These are phyloP conservation scores for Lophotriccus pileatus DNA, from an alignment of 2,797 vertebrate species.

Conservation along the genomic window DNA sequence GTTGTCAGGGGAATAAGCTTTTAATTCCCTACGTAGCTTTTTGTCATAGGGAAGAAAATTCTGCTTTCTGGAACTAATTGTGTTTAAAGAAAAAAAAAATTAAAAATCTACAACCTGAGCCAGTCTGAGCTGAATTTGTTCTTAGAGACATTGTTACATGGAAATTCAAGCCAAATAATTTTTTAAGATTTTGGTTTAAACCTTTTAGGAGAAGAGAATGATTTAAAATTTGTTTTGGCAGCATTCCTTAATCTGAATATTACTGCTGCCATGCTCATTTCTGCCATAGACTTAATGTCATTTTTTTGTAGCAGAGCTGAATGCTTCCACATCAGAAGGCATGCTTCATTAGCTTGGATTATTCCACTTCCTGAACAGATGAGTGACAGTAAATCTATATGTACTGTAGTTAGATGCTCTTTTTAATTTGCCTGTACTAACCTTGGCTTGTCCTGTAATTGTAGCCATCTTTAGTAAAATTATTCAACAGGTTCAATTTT, in stretches of 20 bases:
- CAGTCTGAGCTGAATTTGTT: background rate
- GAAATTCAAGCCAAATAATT: constrained; percentile 31
- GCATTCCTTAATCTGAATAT: constrained; percentile 47
- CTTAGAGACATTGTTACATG: background rate
- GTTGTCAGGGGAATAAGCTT: background rate
- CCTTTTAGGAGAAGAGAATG: constrained; percentile 5
- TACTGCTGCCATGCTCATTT: constrained; percentile 20
- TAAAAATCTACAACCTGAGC: background rate
- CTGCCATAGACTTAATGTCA: constrained; percentile 18
- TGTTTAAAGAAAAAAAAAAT: background rate
- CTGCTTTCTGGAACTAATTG: background rate
- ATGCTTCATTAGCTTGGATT: constrained; percentile 59
- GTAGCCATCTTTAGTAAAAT: background rate
- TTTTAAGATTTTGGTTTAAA: constrained; percentile 26
- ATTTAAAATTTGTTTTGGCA: constrained; percentile 50
- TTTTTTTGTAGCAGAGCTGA: constrained; percentile 31
- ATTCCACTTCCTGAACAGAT: constrained; percentile 34
- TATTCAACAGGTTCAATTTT: background rate
- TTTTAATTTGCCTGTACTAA: constrained; percentile 34
- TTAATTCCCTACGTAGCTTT: background rate
- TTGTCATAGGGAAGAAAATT: background rate
- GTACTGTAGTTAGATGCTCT: background rate
- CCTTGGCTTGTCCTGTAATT: constrained; percentile 10
- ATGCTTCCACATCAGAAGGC: constrained; percentile 28
- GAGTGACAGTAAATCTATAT: constrained; percentile 17